Percentiles rank a stretch among this genome's conserved stretches.
These are phyloP conservation scores for Bolinopsis microptera DNA, from an alignment of 37 sponge, comb jelly and placozoan species.

Conservation along the genomic window DNA sequence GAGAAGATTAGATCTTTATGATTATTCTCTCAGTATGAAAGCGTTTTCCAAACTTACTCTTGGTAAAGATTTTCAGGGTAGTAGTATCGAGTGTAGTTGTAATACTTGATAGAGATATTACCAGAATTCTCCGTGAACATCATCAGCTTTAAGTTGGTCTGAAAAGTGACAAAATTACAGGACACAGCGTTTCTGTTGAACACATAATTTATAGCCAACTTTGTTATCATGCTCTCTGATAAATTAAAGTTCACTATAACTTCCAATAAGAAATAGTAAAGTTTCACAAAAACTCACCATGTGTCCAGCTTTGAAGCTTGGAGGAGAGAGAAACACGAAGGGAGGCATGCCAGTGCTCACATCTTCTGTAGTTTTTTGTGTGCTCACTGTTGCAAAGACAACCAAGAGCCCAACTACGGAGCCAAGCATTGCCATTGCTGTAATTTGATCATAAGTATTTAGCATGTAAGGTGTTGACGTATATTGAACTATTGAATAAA, in stretches of 20 bases:
- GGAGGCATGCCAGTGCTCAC: neutral
- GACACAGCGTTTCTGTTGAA: no score
- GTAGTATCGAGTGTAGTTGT: neutral
- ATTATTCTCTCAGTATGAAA: no score
- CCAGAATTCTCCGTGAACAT: slow-evolving; percentile 30
- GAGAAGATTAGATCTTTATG: no score
- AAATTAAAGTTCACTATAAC: no score
- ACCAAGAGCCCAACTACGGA: neutral
- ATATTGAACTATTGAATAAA: no score
- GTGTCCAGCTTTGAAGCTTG: neutral
- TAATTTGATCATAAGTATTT: neutral
- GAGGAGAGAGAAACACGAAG: neutral
- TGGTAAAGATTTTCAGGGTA: neutral
- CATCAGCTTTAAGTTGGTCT: slow-evolving; percentile 27
- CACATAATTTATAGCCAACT: no score
- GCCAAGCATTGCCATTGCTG: neutral
- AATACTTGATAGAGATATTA: slow-evolving; percentile 27
- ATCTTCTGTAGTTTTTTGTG: no score
- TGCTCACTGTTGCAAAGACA: no score
- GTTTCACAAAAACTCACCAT: neutral
- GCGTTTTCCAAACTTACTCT: neutral
- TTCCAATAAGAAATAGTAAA: no score
- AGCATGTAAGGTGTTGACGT: no score
- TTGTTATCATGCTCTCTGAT: no score
- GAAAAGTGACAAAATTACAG: no score